Conservation (phyloP, 2,888 invertebrate genomes). For the Orchesella flavescens region DNA sequence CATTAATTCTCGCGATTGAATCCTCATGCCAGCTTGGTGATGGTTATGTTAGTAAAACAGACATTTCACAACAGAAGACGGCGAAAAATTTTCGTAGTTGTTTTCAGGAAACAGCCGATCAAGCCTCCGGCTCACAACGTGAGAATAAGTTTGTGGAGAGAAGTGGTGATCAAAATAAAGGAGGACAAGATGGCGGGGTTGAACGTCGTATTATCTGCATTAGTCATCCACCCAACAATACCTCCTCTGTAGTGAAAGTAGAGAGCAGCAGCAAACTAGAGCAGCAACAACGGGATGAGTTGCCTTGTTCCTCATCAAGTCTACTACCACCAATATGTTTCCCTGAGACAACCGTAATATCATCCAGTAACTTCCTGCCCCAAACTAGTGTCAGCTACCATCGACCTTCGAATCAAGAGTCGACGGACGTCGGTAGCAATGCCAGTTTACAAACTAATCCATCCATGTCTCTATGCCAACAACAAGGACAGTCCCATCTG, state of each 20-base stretch:
- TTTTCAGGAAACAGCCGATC: constrained; percentile 12
- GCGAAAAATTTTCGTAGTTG: constrained; percentile 25
- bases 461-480: constrained; percentile 69
- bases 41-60: constrained; percentile 52
- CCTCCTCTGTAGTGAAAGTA: not conserved
- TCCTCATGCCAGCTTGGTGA: constrained; percentile 63
- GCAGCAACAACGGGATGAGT: not conserved
- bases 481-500: constrained; percentile 44
- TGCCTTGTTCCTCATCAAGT: constrained; percentile 2
- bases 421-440: constrained; percentile 36
- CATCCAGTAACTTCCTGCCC: constrained; percentile 54
- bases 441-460: constrained; percentile 65
- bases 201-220: constrained; percentile 55
- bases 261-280: constrained; percentile 3
- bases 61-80: constrained; percentile 46
- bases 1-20: constrained; percentile 67
- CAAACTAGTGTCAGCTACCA: constrained; percentile 35
- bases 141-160: constrained; percentile 1
- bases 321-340: constrained; percentile 28
- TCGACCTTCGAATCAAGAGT: constrained; percentile 40
- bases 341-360: constrained; percentile 25
- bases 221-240: constrained; percentile 45
- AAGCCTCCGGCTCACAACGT: not conserved
- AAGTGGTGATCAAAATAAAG: too few relatives aligned
- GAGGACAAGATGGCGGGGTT: constrained; percentile 48